These are phyloP conservation scores for Engraulis encrasicolus DNA, from an alignment of 2,113 vertebrate species.

Conservation along the genomic window DNA sequence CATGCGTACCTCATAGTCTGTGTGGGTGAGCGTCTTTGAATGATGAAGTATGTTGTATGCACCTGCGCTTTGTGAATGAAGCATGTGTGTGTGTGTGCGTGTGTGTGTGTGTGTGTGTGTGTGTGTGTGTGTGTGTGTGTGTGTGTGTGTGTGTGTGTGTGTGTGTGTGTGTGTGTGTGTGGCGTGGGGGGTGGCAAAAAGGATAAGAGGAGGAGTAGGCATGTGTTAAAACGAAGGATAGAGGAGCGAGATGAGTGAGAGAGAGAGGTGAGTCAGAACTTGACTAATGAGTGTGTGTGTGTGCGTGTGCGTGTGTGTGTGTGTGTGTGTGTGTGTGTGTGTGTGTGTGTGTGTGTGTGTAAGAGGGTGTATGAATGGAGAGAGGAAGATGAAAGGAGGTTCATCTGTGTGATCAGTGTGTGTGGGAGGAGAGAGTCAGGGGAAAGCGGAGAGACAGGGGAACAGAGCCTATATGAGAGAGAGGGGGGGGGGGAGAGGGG, in stretches of 20 bases:
- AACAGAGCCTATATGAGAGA: conserved; percentile 36
- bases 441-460: background rate
- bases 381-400: conserved; percentile 48
- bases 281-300: background rate
- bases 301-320: background rate
- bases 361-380: conserved; percentile 51
- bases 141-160: background rate
- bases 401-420: conserved; percentile 1
- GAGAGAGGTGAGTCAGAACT: background rate
- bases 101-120: background rate
- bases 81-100: background rate
- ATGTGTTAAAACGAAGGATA: background rate
- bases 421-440: conserved; percentile 47
- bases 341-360: background rate
- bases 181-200: background rate
- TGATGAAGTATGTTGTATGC: background rate
- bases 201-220: background rate
- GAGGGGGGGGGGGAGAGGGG: background rate
- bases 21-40: background rate
- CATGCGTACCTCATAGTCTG: background rate
- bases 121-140: conserved; percentile 6
- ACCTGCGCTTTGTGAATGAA: background rate
- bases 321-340: background rate
- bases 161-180: background rate
- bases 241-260: background rate